These are phyloP conservation scores for Mesitornis unicolor DNA, from an alignment of 2,113 vertebrate species.

Conservation along the genomic window DNA sequence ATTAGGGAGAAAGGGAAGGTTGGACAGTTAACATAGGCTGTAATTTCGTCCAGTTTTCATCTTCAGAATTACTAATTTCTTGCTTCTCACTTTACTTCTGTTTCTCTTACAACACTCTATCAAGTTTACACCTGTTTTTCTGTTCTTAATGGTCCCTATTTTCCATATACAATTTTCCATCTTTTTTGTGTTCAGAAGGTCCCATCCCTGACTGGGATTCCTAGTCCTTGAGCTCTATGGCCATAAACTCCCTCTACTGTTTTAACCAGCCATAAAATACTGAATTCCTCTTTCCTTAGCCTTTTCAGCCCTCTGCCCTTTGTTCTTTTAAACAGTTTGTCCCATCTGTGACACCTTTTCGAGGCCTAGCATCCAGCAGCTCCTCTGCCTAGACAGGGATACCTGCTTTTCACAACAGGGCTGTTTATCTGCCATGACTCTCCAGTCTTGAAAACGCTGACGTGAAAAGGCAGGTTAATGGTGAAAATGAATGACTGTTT, in stretches of 20 bases:
- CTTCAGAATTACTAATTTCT: not conserved
- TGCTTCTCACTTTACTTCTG: not conserved
- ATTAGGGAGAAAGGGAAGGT: not conserved
- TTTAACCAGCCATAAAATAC: not conserved
- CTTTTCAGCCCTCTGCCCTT: not conserved
- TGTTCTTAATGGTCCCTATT: not conserved
- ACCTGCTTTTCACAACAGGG: no score
- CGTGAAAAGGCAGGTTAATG: no score
- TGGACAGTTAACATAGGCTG: not conserved
- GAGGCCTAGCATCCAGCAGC: no score
- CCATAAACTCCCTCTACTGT: not conserved
- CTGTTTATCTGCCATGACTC: no score
- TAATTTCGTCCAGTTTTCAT: not conserved
- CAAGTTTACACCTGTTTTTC: not conserved
- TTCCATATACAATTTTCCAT: not conserved
- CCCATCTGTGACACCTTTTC: no score
- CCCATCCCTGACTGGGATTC: not conserved
- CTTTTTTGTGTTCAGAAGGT: not conserved
- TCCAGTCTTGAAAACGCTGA: no score
- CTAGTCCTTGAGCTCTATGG: not conserved
- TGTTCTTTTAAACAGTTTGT: not conserved
- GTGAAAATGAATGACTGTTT: no score
- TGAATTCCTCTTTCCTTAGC: not conserved
- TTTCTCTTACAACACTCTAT: not conserved
- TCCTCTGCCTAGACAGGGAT: no score